Base-by-base conservation (phyloP, 2,113 vertebrate species). In the Gobio gobio region DNA sequence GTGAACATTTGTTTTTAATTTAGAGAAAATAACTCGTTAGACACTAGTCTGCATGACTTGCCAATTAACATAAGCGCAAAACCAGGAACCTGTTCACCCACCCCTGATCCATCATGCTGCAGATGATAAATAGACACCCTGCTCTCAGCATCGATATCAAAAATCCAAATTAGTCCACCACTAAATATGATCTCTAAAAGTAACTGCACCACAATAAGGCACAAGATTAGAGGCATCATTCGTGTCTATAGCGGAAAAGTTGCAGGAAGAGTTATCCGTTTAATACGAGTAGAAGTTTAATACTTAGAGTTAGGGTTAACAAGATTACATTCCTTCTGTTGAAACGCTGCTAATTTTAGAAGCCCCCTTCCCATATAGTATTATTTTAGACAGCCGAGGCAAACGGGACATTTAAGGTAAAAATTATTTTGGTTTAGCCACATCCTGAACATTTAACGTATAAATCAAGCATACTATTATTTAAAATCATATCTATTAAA, bases 281-380 rank as follows among this genome's bases (percentile, higher is more conserved):
- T 73, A 47, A 73, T 3, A 47, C 2, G 3, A n/a, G 22, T 45
- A 45, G 22, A 73, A 47, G 54, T 61, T 68, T 73, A 74, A 45
- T 54, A 22, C 75, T 33, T 66, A 33, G 63, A 51, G 75, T 13
- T 68, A 76, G 64, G n/a, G 29, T 36, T 54, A 66, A 82, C 14
- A 24, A 66, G 78, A 83, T 78, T 63, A 40, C 36, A 79, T 83
- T 86, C 54, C 40, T 59, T 59, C 80, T 70, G 75, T 29, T 64
- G 13, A 47, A 22, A 20, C 7, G 0, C 12, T 3, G 59, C 75
- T 77, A n/a, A 87, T 87, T 88, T 88, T 86, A 87, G 36, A 77
- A 10, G 22, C 47, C 61, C n/a, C 12, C 54, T 78, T 43, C 56
- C 74, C 18, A 40, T 68, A 87, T 18, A 43, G 77, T 63, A 9